Evolutionary conservation across 2,888 invertebrate species (phyloP).

Genomic region (Tenthredo distinguenda): DNA sequence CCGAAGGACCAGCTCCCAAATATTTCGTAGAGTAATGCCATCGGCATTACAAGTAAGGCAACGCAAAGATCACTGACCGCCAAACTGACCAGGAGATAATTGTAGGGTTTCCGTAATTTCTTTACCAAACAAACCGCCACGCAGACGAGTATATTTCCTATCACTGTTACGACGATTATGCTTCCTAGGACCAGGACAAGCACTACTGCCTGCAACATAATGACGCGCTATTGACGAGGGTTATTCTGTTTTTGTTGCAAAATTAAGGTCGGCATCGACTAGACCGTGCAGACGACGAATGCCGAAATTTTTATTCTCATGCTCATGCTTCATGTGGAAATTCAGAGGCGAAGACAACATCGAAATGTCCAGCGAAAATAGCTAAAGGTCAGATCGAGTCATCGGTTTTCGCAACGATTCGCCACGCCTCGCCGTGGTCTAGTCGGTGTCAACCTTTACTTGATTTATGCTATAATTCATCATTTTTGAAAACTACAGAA

Average conservation of each 20-base stretch:
- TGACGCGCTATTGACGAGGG: conserved; percentile 31
- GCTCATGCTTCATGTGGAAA: neutral
- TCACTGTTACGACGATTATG: conserved; percentile 89
- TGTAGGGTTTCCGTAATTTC: conserved; percentile 93
- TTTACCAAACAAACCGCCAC: conserved; percentile 97
- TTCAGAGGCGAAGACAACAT: neutral
- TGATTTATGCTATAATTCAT: neutral
- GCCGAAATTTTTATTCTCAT: neutral
- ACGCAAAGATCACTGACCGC: conserved; percentile 98
- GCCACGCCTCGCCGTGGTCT: neutral
- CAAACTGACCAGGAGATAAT: conserved; percentile 95
- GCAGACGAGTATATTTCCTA: conserved; percentile 96
- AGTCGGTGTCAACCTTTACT: neutral
- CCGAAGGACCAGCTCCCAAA: conserved; percentile 97
- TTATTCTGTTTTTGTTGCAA: conserved; percentile 12
- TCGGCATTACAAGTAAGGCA: conserved; percentile 97
- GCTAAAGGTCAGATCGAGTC: neutral
- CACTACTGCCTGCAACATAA: conserved; percentile 81
- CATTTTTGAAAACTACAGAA: neutral
- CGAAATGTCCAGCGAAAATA: neutral
- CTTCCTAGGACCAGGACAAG: conserved; percentile 87
- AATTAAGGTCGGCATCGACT: neutral
- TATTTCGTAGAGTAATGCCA: conserved; percentile 96
- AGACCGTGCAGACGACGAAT: neutral
- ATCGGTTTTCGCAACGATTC: neutral